phyloP scores from a whole-genome alignment of 2,797 vertebrate genomes.

The Spinibarbus caldwelli region DNA sequence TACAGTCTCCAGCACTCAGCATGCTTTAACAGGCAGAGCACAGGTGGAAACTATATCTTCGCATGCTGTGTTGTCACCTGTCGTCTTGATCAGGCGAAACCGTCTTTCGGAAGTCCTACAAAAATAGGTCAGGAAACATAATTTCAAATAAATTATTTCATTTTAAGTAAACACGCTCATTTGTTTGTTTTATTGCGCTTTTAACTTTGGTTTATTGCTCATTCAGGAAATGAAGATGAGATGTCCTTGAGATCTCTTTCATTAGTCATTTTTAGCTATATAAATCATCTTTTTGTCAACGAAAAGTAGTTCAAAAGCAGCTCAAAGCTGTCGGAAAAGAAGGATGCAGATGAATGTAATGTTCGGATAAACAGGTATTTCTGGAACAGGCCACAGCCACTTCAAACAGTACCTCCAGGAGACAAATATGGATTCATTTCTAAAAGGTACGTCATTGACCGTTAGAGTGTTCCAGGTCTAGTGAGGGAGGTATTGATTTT shows the following conservation, averaged over 20 bases:
- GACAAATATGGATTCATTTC: slow-evolving; percentile 63
- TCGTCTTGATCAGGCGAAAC: not conserved
- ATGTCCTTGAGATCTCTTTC: slow-evolving; percentile 58
- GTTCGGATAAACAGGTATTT: slow-evolving; percentile 74
- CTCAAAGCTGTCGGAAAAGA: slow-evolving; percentile 65
- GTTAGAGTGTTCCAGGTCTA: slow-evolving; percentile 39
- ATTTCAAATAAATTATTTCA: not conserved
- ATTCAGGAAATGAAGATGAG: slow-evolving; percentile 38
- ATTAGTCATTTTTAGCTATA: slow-evolving; percentile 1
- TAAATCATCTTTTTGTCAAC: slow-evolving; percentile 57
- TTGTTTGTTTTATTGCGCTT: slow-evolving; percentile 67
- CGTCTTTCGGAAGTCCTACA: slow-evolving; percentile 12
- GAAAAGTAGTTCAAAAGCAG: slow-evolving; percentile 63
- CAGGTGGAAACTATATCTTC: slow-evolving; percentile 33
- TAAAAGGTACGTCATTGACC: slow-evolving; percentile 55
- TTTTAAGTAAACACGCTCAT: not conserved
- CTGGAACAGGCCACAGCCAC: slow-evolving; percentile 64
- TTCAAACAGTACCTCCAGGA: slow-evolving; percentile 70
- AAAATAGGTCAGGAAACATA: slow-evolving; percentile 40
- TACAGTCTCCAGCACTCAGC: slow-evolving; percentile 20
- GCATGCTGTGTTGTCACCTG: slow-evolving; percentile 35
- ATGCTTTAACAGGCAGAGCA: slow-evolving; percentile 22
- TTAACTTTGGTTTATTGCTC: slow-evolving; percentile 44
- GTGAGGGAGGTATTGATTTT: slow-evolving; percentile 65
- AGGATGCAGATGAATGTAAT: slow-evolving; percentile 71